These are phyloP conservation scores for Hydractinia symbiolongicarpus DNA, from an alignment of 30 jellyfish, hydroid and myxozoan genomes.

Conservation along the genomic window DNA sequence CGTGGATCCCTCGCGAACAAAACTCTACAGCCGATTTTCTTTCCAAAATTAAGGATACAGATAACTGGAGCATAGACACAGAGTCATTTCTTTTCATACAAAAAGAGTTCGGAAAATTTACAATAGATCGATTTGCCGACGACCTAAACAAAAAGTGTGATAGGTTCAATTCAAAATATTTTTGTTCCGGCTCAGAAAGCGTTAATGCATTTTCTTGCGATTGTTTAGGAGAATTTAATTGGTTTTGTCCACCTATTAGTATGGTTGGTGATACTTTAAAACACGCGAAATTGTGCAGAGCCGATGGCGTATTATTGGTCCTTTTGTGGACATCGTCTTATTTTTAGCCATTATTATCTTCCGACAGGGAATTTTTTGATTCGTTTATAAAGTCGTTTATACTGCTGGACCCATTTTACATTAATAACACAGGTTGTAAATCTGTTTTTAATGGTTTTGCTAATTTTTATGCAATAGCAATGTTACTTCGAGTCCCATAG, in stretches of 20 bases:
- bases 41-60: too few relatives aligned
- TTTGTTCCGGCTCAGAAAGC: constrained; percentile 4
- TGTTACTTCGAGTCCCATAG: not conserved
- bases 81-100: too few relatives aligned
- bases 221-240: not conserved
- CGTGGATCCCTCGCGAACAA: too few relatives aligned
- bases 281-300: constrained; percentile 2
- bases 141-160: not conserved
- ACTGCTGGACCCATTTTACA: constrained; percentile 5
- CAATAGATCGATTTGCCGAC: constrained; percentile 17
- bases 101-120: not conserved
- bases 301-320: not conserved
- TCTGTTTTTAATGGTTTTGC: constrained; percentile 5
- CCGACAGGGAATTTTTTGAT: not conserved
- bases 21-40: too few relatives aligned
- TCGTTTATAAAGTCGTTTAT: not conserved
- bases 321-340: constrained; percentile 3
- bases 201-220: constrained; percentile 2
- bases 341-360: constrained; percentile 12
- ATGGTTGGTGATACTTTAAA: constrained; percentile 12
- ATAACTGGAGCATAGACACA: too few relatives aligned
- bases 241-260: constrained; percentile 11
- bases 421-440: not conserved
- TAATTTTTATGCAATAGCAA: not conserved
- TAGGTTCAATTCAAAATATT: constrained; percentile 1